Evolutionary conservation across 2,113 vertebrate species (phyloP).

Genomic region (Miniopterus natalensis): DNA sequence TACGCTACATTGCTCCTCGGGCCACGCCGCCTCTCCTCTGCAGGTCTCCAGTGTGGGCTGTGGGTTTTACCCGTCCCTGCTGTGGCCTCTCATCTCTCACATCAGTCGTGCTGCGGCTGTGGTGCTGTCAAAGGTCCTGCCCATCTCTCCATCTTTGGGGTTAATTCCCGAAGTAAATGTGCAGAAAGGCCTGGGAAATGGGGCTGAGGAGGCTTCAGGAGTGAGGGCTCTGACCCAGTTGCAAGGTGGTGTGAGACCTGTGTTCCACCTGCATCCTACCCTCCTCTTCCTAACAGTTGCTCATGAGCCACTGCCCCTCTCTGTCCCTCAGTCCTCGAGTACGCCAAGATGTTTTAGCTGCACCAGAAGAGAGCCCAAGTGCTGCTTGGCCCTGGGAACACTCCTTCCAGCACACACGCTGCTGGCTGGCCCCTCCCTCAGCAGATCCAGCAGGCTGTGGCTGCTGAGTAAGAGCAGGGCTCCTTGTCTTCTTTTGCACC

Average conservation of each 20-base stretch:
- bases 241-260: not conserved
- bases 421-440: not conserved
- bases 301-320: not conserved
- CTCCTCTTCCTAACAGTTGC: not conserved
- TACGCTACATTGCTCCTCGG: not conserved
- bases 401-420: not conserved
- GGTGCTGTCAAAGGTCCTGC: not conserved
- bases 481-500: not conserved
- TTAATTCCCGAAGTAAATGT: not conserved
- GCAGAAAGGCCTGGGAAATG: not conserved
- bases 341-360: accelerated
- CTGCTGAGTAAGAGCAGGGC: not conserved
- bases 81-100: accelerated
- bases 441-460: not conserved
- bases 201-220: not conserved
- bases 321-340: accelerated
- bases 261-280: accelerated
- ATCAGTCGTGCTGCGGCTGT: not conserved
- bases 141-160: not conserved
- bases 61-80: accelerated
- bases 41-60: accelerated
- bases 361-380: not conserved
- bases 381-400: not conserved
- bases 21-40: not conserved
- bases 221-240: not conserved